A percentile compares a stretch with the other conserved stretches of the same genome.
phyloP scores from a whole-genome alignment of 35 echinoderm and acorn worm species.

The Nesometra sesokonis region DNA sequence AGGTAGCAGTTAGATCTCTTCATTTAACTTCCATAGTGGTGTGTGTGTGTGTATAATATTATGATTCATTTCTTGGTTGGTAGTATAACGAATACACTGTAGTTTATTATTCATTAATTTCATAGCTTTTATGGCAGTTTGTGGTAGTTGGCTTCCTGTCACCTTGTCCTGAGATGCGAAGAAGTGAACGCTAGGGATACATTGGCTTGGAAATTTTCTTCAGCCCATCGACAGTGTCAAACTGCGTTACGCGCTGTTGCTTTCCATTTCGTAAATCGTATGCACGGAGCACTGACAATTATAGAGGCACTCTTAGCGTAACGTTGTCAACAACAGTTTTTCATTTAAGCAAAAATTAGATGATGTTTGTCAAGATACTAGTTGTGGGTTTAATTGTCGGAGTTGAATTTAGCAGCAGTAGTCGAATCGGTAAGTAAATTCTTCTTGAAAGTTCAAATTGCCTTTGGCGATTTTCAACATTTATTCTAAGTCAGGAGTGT shows the following conservation, averaged over 20 bases:
- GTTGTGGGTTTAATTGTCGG: background rate
- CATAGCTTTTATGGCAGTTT: background rate
- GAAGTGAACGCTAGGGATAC: background rate
- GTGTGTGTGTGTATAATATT: no score
- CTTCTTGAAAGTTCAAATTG: no score
- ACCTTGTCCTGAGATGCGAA: background rate
- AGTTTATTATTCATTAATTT: background rate
- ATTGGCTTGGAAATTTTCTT: background rate
- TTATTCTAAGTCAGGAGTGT: no score
- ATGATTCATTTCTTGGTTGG: background rate
- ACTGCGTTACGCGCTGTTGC: background rate
- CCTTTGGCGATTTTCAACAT: no score
- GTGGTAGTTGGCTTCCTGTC: no score
- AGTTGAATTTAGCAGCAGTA: background rate
- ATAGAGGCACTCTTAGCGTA: background rate
- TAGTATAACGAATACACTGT: background rate
- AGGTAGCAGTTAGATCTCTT: background rate
- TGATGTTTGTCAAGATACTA: background rate
- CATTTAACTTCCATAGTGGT: background rate
- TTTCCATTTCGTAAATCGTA: background rate
- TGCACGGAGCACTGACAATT: background rate
- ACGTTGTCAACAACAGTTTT: background rate
- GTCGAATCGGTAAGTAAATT: background rate
- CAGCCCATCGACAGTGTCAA: background rate
- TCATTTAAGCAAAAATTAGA: background rate